Percentiles rank a stretch among this genome's conserved stretches.
phyloP scores from a whole-genome alignment of 2,888 invertebrate species.

The Eupithecia pulchellata region DNA sequence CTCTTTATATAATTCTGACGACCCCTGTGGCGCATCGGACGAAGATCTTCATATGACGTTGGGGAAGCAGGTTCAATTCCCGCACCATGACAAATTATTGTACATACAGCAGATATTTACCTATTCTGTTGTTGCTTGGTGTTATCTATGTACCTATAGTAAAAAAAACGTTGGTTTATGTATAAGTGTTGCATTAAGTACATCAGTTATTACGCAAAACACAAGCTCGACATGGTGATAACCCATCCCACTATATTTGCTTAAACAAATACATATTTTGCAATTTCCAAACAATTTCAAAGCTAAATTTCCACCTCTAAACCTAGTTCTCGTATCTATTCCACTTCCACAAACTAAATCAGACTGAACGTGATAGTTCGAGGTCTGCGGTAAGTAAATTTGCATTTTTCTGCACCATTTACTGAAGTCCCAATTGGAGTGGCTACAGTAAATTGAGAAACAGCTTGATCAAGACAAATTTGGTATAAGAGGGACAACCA shows the following conservation, averaged over 20 bases:
- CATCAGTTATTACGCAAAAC: not conserved
- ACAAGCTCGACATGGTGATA: too few species aligned
- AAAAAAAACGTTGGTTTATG: too few species aligned
- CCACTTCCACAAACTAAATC: slow-evolving; percentile 33
- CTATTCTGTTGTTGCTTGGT: too few species aligned
- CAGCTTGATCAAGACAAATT: slow-evolving; percentile 9
- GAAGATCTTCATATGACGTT: not conserved
- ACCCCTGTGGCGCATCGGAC: not conserved
- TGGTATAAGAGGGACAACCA: not conserved
- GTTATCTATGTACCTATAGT: too few species aligned
- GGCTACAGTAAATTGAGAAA: slow-evolving; percentile 15
- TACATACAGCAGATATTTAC: too few species aligned
- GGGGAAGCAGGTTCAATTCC: not conserved
- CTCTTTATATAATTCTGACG: not conserved
- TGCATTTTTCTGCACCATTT: slow-evolving; percentile 74
- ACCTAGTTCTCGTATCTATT: slow-evolving; percentile 23
- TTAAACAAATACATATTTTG: too few species aligned
- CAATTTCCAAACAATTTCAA: not conserved
- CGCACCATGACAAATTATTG: too few species aligned
- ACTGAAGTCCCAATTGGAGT: slow-evolving; percentile 43
- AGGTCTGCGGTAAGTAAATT: slow-evolving; percentile 64
- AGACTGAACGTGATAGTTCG: slow-evolving; percentile 52
- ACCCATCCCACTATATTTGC: too few species aligned
- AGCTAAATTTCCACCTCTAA: slow-evolving; percentile 6
- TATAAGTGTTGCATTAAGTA: too few species aligned